These are phyloP conservation scores for Petrolisthes cinctipes DNA, from an alignment of 2,888 invertebrate species.

Conservation along the genomic window DNA sequence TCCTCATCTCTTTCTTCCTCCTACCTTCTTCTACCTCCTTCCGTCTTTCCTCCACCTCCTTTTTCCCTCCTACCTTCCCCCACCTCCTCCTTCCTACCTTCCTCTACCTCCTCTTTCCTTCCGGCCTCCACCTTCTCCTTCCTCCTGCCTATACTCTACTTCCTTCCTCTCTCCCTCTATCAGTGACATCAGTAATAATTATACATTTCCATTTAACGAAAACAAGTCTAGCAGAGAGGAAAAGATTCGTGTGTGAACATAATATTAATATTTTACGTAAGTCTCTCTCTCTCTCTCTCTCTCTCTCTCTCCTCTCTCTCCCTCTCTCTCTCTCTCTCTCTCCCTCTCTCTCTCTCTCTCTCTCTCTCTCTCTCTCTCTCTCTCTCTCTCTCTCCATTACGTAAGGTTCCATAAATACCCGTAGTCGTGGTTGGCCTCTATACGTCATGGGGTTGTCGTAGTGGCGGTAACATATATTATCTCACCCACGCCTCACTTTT, in stretches of 20 bases:
- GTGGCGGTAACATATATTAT: no score
- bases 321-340: conserved; percentile 14
- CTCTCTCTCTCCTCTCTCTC: conserved; percentile 18
- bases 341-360: conserved; percentile 17
- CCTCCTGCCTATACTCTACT: background rate
- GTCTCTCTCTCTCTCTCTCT: conserved; percentile 24
- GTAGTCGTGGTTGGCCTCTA: background rate
- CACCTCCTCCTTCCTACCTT: no score
- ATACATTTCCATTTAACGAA: no score
- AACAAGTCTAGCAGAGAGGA: no score
- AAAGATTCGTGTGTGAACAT: background rate
- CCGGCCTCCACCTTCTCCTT: background rate
- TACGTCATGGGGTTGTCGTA: background rate
- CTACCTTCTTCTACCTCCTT: no score
- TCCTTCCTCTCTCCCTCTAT: background rate
- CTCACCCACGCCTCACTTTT: no score
- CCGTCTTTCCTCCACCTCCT: no score
- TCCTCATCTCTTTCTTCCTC: no score
- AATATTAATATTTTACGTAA: background rate
- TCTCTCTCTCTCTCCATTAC: background rate
- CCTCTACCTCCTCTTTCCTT: no score
- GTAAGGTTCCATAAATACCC: background rate
- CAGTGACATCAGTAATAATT: no score
- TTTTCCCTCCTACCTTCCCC: no score
- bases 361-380: background rate